A percentile compares a stretch with the other conserved stretches of the same genome.
phyloP scores from a whole-genome alignment of 2,888 invertebrate species.

The Protophormia terraenovae region DNA sequence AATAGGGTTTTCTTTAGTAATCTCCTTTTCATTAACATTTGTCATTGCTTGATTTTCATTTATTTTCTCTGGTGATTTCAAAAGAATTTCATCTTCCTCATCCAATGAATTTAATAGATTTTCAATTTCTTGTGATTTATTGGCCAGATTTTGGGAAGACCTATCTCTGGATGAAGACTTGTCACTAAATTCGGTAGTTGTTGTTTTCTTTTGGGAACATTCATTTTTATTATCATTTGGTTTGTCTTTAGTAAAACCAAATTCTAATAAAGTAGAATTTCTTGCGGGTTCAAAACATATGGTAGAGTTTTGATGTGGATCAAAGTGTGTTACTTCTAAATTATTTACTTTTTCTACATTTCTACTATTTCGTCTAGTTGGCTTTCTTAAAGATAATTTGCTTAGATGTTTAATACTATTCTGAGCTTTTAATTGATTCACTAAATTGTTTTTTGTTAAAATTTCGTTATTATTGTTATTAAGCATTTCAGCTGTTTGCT shows the following conservation, averaged over 20 bases:
- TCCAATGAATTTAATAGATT: constrained; percentile 55
- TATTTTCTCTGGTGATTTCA: not conserved
- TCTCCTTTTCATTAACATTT: not conserved
- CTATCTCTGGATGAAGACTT: not conserved
- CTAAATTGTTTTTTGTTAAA: not conserved
- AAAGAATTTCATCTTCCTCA: constrained; percentile 10
- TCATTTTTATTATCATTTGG: too few species aligned
- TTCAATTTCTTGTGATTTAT: constrained; percentile 65
- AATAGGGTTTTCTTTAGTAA: not conserved
- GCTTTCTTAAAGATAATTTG: constrained; percentile 30
- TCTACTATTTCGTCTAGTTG: not conserved
- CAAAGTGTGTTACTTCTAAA: not conserved
- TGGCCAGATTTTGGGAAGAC: constrained; percentile 47
- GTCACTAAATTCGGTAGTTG: not conserved
- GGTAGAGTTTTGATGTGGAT: constrained; percentile 13
- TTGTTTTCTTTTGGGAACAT: not conserved
- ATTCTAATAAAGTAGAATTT: constrained; percentile 52
- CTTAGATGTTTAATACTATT: not conserved
- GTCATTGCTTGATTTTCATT: not conserved
- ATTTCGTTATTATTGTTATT: not conserved
- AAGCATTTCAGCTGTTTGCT: not conserved
- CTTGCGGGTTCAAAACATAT: constrained; percentile 31
- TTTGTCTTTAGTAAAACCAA: not conserved
- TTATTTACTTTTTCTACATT: not conserved
- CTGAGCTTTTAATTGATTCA: not conserved